These are phyloP conservation scores for Nesidiocoris tenuis DNA, from an alignment of 2,888 invertebrate genomes.

Conservation along the genomic window DNA sequence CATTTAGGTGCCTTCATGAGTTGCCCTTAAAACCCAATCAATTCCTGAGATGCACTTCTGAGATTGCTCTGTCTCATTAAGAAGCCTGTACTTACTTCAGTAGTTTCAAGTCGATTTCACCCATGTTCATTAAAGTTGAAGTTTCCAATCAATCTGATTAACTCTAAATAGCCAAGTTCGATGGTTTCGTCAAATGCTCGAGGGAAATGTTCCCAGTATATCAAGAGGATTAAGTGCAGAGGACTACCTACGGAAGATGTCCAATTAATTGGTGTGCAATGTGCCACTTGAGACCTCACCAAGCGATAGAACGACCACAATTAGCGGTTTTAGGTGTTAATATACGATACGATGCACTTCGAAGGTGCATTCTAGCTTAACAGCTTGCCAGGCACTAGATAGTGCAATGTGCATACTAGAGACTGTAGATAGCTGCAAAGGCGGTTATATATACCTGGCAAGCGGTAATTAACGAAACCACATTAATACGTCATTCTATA, in stretches of 20 bases:
- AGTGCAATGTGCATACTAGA: not conserved
- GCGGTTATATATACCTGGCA: not conserved
- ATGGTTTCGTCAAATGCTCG: no score
- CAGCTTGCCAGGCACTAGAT: constrained; percentile 14
- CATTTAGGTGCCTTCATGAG: no score
- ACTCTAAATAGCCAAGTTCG: not conserved
- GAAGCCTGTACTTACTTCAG: not conserved
- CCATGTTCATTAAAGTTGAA: not conserved
- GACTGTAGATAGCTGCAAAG: not conserved
- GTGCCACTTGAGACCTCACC: not conserved
- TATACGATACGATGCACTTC: constrained; percentile 18
- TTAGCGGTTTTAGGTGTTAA: constrained; percentile 38
- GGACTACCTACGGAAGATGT: not conserved
- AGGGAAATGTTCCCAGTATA: no score
- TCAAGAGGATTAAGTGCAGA: not conserved
- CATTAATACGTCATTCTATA: no score
- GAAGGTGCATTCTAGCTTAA: constrained; percentile 30
- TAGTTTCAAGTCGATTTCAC: not conserved
- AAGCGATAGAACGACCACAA: no score
- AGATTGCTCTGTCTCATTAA: no score
- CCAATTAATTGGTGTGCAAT: not conserved
- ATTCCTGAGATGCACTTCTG: no score
- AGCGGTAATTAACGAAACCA: not conserved
- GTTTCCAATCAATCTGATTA: not conserved
- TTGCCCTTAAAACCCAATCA: no score